Base-by-base conservation (phyloP, 2,888 invertebrate genomes). In the Tachina lurida region DNA sequence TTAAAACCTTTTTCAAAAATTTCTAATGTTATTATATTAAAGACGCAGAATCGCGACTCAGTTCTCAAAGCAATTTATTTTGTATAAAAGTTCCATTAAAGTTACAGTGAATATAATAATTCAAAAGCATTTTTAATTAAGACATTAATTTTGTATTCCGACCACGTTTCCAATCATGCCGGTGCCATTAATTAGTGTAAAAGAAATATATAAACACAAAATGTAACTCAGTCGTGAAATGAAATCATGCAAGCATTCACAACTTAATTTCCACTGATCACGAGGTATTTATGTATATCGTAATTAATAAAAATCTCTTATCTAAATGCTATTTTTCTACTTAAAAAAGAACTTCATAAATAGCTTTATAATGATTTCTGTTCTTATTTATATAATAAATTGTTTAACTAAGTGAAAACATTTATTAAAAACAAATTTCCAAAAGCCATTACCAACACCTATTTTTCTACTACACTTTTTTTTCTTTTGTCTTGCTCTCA, bases 361-460 rank as follows among this genome's bases (percentile, higher is more conserved):
- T 54, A 67, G 68, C 84, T 74, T 58, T 13, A 67, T 67, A 56
- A 73, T 17, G 31, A 10, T 8, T 17, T 43, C 9, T 41, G 3
- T 19, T 54, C 41, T 58, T 22, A 67, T 52, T 22, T 22, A 22
- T 62, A 19, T 84, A 75, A 86, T 78, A 86, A 83, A 83, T 86
- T 60, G 52, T 83, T 73, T 49, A 13, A 67, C 47, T 86, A 79
- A 86, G 67, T 67, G 52, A 67, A 75, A 79, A 52, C 85, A 86
- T 86, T 86, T 83, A 86, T 86, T 71, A 71, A 70, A 71, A 70
- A 82, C 75, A 67, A 82, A 85, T 82, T 78, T 65, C 49, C 65
- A 65, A 75, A 82, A 82, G 56, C 65, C 79, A 83, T 86, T 83
- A 79, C 70, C 79, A 71, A 83, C 82, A 86, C 86, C 82, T 82